These are phyloP conservation scores for Himalopsyche japonica DNA, from an alignment of 2,888 invertebrate species.

Conservation along the genomic window DNA sequence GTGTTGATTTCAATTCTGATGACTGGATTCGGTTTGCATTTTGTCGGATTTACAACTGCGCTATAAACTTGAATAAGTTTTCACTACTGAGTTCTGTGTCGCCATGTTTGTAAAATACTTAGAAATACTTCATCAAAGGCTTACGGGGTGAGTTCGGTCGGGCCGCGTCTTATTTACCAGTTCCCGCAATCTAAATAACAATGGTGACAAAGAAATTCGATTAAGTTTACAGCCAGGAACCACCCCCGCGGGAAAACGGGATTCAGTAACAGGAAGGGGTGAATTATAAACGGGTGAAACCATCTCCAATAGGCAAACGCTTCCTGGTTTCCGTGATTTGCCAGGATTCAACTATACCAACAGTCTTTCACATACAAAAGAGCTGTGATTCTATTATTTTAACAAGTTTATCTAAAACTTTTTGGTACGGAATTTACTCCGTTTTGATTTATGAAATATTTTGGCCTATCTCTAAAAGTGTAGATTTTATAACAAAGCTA, in stretches of 20 bases:
- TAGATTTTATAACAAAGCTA: too few relatives aligned
- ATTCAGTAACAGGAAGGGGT: not conserved
- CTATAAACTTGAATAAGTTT: too few relatives aligned
- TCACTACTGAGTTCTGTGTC: not conserved
- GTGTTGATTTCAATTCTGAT: too few relatives aligned
- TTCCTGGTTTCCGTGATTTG: not conserved
- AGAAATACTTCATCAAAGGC: constrained; percentile 19
- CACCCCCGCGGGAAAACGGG: constrained; percentile 3
- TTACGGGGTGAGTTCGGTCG: constrained; percentile 2
- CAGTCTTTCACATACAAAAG: not conserved
- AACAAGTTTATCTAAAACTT: not conserved
- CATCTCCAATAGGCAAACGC: not conserved
- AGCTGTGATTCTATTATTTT: not conserved
- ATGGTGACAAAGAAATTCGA: constrained; percentile 40
- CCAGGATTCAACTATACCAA: not conserved
- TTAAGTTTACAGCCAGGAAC: constrained; percentile 32
- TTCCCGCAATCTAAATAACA: constrained; percentile 37
- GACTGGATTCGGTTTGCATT: too few relatives aligned
- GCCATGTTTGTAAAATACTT: not conserved
- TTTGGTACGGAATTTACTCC: not conserved
- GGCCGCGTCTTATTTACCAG: constrained; percentile 29
- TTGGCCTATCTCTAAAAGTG: too few relatives aligned
- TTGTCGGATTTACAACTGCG: too few relatives aligned
- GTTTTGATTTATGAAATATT: too few relatives aligned
- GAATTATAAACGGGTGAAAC: constrained; percentile 17